A percentile compares a stretch with the other conserved stretches of the same genome.
phyloP scores from a whole-genome alignment of 2,797 vertebrate species.

The Danio jaintianensis region DNA sequence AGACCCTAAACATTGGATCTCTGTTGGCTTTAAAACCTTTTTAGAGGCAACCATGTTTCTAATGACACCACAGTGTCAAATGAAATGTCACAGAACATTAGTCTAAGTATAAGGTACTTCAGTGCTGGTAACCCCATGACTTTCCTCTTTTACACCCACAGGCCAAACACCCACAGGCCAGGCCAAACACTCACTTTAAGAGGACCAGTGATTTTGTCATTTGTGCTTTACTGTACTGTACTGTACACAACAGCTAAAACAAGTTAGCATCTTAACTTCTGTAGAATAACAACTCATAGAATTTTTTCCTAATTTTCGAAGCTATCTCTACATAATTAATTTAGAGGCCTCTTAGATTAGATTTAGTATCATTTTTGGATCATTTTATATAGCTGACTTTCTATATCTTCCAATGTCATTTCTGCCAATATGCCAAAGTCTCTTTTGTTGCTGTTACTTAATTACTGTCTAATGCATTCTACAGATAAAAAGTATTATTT shows the following conservation, averaged over 20 bases:
- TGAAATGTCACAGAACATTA: conserved; percentile 49
- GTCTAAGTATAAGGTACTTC: conserved; percentile 31
- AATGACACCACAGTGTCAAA: conserved; percentile 25
- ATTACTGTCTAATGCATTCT: neutral
- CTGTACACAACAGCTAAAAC: neutral
- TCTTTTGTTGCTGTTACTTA: neutral
- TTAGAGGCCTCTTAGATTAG: neutral
- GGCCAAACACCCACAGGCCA: neutral
- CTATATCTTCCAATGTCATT: neutral
- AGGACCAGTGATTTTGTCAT: neutral
- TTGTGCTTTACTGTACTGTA: neutral
- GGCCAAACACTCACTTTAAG: neutral
- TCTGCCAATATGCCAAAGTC: neutral
- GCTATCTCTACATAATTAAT: neutral
- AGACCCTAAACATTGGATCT: conserved; percentile 22
- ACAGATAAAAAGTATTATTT: conserved; percentile 32
- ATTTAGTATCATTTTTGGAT: neutral
- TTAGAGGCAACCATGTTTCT: conserved; percentile 36
- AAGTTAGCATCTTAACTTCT: neutral
- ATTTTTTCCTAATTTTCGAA: neutral
- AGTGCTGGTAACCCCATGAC: conserved; percentile 6
- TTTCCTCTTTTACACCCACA: neutral
- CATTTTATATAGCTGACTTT: neutral
- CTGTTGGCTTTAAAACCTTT: conserved; percentile 41
- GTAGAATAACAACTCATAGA: neutral